Evolutionary conservation across 2,888 invertebrate genomes (phyloP), one percentile per base, ranked within the genome.

Genomic region (Seira ritae): DNA sequence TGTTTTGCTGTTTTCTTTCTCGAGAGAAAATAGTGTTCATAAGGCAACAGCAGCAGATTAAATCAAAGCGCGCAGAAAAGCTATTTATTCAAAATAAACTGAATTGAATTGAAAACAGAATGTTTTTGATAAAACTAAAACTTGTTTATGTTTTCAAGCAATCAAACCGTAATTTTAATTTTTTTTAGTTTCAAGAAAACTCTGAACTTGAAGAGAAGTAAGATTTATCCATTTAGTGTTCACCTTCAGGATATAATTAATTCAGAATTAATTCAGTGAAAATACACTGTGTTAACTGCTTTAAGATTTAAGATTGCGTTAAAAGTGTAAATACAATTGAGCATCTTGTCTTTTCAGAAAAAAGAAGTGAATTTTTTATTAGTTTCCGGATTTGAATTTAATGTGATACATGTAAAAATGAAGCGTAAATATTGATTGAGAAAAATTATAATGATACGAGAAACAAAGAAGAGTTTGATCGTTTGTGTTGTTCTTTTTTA

Each of bases 401-500:
- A n/a, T 62, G 62, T 50, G 17, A 50, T 8, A n/a, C 50, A 50
- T 50, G 31, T 42, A 71, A 19, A 50, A 42, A 71, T 22, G 42
- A 69, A 69, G 37, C 24, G 8, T 20, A 65, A n/a, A 31, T 31
- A 31, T 8, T 31, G 31, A 31, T 10, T 12, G 23, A 69, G 17
- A 20, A 68, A 23, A 31, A 68, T 19, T n/a, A n/a, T n/a, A n/a
- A 55, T 55, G 55, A 55, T 55, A 55, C 3, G 55, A 55, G 55
- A 8, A 17, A n/a, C 3, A 55, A 17, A 55, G 55, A 55, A 55
- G 42, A 42, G 55, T 62, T 62, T 62, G 62, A 4, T 62, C n/a
- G 20, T 20, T 62, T 62, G 10, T 19, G 62, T 62, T 72, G 81
- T 70, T 67, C 71, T 70, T 65, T 71, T 78, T 77, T 31, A 77